These are phyloP conservation scores for Eupithecia dodoneata DNA, from an alignment of 2,888 invertebrate species.

Conservation along the genomic window DNA sequence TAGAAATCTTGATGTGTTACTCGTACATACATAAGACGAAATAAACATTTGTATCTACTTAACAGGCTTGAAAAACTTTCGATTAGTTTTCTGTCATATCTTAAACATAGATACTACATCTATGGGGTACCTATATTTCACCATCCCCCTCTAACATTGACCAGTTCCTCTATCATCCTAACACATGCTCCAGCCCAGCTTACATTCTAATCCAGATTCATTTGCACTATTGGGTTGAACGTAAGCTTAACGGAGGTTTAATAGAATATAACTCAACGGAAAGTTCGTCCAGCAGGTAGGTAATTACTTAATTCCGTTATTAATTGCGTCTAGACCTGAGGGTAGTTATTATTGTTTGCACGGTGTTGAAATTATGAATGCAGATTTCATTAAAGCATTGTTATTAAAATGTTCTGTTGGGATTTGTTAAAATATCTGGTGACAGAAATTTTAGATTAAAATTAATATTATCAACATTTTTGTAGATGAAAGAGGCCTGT, in stretches of 20 bases:
- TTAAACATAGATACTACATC: too few species aligned
- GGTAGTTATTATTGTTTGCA: conserved; percentile 9
- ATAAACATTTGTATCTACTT: too few species aligned
- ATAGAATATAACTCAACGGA: conserved; percentile 24
- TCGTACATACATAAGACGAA: too few species aligned
- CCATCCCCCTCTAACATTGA: background rate
- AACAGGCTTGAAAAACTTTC: too few species aligned
- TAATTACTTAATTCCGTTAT: conserved; percentile 31
- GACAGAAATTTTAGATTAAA: background rate
- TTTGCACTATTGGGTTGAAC: conserved; percentile 14
- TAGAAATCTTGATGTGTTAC: too few species aligned
- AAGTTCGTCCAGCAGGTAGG: conserved; percentile 26
- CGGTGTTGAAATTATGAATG: conserved; percentile 1
- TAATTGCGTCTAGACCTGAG: conserved; percentile 27
- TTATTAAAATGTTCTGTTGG: background rate
- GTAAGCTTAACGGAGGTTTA: background rate
- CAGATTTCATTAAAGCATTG: background rate
- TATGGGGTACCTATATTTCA: background rate
- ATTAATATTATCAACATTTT: background rate
- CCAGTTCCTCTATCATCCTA: background rate
- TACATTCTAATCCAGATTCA: conserved; percentile 11
- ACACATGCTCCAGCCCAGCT: conserved; percentile 5
- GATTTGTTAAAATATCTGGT: background rate
- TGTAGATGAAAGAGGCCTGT: background rate
- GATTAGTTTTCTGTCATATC: too few species aligned